Evolutionary conservation across 2,888 invertebrate genomes (phyloP).

Genomic region (Acrobasis consociella): DNA sequence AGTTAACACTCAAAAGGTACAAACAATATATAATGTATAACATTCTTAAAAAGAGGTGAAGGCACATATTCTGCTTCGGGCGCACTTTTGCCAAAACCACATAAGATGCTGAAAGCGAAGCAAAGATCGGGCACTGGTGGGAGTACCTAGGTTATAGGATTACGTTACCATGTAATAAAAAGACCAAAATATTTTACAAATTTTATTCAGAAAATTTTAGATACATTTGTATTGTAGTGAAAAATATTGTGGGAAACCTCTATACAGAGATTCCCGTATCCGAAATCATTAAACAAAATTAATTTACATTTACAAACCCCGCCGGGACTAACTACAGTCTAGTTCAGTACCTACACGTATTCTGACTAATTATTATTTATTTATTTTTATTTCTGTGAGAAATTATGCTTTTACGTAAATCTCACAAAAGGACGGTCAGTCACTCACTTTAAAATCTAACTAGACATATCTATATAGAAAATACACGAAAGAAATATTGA

Average conservation of each 20-base stretch:
- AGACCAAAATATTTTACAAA: conserved; percentile 43
- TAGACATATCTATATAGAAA: neutral
- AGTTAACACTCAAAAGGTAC: too few relatives aligned
- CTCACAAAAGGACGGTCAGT: conserved; percentile 33
- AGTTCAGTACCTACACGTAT: conserved; percentile 51
- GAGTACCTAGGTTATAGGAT: too few relatives aligned
- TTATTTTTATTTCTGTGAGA: conserved; percentile 44
- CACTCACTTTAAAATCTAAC: conserved; percentile 43
- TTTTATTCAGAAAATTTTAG: conserved; percentile 72
- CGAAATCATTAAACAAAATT: conserved; percentile 50
- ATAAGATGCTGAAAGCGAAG: too few relatives aligned
- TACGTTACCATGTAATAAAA: neutral
- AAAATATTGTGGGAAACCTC: conserved; percentile 58
- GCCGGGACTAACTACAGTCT: conserved; percentile 42
- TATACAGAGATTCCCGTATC: conserved; percentile 39
- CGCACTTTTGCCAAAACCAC: too few relatives aligned
- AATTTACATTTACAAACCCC: conserved; percentile 54
- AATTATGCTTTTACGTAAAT: conserved; percentile 35
- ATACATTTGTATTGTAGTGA: conserved; percentile 70
- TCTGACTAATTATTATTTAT: conserved; percentile 50
- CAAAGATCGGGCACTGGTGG: too few relatives aligned
- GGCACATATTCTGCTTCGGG: too few relatives aligned
- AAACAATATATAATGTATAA: too few relatives aligned
- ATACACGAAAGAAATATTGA: conserved; percentile 41
- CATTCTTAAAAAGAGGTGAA: too few relatives aligned